Conservation (phyloP, 2,113 vertebrate species). For the Prietella phreatophila region DNA sequence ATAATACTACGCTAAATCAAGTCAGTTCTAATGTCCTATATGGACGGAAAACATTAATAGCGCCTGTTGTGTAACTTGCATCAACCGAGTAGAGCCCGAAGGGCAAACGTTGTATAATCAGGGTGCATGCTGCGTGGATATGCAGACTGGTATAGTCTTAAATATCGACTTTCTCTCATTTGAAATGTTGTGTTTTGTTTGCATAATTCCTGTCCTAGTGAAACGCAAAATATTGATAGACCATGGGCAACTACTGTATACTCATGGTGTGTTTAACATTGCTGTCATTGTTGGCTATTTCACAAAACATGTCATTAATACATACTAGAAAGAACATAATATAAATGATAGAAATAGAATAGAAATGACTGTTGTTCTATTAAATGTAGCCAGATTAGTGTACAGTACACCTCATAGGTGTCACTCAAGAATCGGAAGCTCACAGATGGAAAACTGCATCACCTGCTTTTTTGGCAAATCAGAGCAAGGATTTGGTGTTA, state of each 20-base stretch:
- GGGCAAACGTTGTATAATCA: constrained; percentile 17
- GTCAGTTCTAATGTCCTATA: not conserved
- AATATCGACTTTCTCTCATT: not conserved
- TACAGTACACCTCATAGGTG: constrained; percentile 19
- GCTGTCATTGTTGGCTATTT: not conserved
- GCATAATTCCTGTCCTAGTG: not conserved
- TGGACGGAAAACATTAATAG: not conserved
- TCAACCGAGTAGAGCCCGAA: not conserved
- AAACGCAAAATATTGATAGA: not conserved
- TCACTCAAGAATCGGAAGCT: not conserved
- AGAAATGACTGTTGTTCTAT: not conserved
- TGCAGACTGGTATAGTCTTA: not conserved
- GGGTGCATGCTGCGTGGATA: not conserved
- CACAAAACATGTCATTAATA: not conserved
- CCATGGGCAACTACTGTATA: not conserved
- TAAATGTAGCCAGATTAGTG: not conserved
- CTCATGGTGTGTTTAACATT: not conserved
- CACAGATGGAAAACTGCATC: not conserved
- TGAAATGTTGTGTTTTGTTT: not conserved
- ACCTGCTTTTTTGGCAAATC: constrained; percentile 33
- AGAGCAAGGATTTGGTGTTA: constrained; percentile 59
- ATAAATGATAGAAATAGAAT: not conserved
- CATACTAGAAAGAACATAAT: not conserved
- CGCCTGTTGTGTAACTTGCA: not conserved
- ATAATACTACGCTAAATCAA: not conserved